Base-by-base conservation (phyloP, 2,888 invertebrate species). In the Caenorhabditis uteleia region DNA sequence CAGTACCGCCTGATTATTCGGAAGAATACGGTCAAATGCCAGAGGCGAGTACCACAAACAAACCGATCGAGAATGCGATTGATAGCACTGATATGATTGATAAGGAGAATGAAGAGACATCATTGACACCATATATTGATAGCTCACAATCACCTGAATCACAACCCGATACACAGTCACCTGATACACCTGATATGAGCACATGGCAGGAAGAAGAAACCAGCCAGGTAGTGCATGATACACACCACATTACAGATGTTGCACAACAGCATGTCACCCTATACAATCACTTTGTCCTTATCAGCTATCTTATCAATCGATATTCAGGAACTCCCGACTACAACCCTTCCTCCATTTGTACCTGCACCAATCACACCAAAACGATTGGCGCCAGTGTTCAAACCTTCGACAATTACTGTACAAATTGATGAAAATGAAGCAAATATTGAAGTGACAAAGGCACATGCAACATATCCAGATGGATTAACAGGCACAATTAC, bases 381-480 rank as follows among this genome's bases (percentile, higher is more conserved):
- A 26, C 61, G 81, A 18, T 47, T 81, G 2, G 80, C 81, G 2
- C 81, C 81, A 7, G 74, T 82, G 10, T 81, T 81, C 68, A 57
- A 60, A 29, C 72, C 77, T 12, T 57, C 78, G 4, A 46, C 61
- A 12, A 67, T 80, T 16, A 73, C 62, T 14, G 77, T 82, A 8
- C 66, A 75, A 44, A 77, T 82, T 40, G 79, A 80, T 27, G 81
- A 81, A 57, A 82, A 82, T 44, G 72, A 75, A 21, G 75, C 69
- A 2, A 74, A 79, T 43, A 40, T 80, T 8, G 79, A 82, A 44
- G 60, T 81, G 42, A 74, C 77, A 8, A 79, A 68, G 27, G 68
- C 79, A 3, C 65, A 70, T 38, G 82, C 83, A 6, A 53, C 54
- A 33, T 81, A 79, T 56, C 77, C 78, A 2, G 79, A 82, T 50